Evolutionary conservation across 1,140 invertebrate species (phyloP).

Genomic region (Spodoptera frugiperda): DNA sequence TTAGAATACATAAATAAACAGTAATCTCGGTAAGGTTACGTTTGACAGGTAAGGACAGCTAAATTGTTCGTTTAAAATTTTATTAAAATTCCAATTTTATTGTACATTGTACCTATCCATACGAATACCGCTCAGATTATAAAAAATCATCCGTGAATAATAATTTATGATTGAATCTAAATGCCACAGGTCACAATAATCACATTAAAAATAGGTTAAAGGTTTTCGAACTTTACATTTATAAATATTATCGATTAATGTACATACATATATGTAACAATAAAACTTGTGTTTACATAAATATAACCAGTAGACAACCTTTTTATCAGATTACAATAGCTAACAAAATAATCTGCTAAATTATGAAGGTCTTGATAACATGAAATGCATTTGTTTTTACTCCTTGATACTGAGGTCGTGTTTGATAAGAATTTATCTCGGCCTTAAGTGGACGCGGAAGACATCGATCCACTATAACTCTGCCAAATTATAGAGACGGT

Average conservation of each 20-base stretch:
- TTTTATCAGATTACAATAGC: constrained; percentile 8
- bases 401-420: constrained; percentile 68
- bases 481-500: constrained; percentile 62
- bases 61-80: constrained; percentile 8
- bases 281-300: neutral
- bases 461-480: constrained; percentile 63
- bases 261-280: neutral
- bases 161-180: constrained; percentile 14
- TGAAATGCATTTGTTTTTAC: constrained; percentile 69
- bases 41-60: constrained; percentile 47
- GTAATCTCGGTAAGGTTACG: constrained; percentile 46
- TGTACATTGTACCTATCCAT: no score
- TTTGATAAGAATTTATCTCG: constrained; percentile 72
- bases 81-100: neutral
- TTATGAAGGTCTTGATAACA: constrained; percentile 72
- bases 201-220: constrained; percentile 23
- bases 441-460: constrained; percentile 74
- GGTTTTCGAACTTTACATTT: constrained; percentile 30
- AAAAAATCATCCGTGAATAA: constrained; percentile 22
- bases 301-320: neutral
- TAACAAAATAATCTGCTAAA: constrained; percentile 49
- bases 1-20: constrained; percentile 21
- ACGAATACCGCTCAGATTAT: neutral
- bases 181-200: constrained; percentile 15
- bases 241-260: neutral